Conservation (phyloP, 53 echinoderm and acorn worm genomes). For the Holothuria scabra region DNA sequence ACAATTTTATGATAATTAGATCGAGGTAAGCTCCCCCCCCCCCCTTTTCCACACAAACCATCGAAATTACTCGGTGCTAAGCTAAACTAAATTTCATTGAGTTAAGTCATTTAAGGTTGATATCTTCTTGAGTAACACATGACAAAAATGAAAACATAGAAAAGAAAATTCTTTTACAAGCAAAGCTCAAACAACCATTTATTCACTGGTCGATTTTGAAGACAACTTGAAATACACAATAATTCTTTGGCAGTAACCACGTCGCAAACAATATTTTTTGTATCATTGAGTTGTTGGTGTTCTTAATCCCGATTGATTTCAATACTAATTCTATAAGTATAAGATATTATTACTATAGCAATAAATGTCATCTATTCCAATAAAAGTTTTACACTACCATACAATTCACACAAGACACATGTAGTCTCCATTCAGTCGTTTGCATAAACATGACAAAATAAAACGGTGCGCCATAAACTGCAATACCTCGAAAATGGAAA, state of each 20-base stretch:
- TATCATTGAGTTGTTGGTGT: no score
- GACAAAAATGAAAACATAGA: neutral
- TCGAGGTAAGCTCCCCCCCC: no score
- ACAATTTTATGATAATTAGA: no score
- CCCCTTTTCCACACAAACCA: no score
- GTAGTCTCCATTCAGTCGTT: slow-evolving; percentile 35
- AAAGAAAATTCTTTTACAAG: neutral
- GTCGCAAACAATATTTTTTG: neutral
- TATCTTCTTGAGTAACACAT: no score
- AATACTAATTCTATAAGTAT: neutral
- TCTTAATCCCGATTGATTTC: slow-evolving; percentile 38
- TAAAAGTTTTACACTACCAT: no score
- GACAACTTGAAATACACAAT: neutral
- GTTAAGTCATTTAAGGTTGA: no score
- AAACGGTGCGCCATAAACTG: no score
- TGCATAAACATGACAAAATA: slow-evolving; percentile 1
- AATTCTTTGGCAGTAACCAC: slow-evolving; percentile 10
- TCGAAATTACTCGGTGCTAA: no score
- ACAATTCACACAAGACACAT: neutral
- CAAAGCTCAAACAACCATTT: slow-evolving; percentile 23
- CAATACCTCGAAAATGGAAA: no score
- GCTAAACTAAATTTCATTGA: no score
- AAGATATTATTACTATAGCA: neutral
- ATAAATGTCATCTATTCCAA: no score
- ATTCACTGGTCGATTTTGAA: slow-evolving; percentile 11